These are phyloP conservation scores for Dolichallabes microphthalmus DNA, from an alignment of 2,113 vertebrate species.

Conservation along the genomic window DNA sequence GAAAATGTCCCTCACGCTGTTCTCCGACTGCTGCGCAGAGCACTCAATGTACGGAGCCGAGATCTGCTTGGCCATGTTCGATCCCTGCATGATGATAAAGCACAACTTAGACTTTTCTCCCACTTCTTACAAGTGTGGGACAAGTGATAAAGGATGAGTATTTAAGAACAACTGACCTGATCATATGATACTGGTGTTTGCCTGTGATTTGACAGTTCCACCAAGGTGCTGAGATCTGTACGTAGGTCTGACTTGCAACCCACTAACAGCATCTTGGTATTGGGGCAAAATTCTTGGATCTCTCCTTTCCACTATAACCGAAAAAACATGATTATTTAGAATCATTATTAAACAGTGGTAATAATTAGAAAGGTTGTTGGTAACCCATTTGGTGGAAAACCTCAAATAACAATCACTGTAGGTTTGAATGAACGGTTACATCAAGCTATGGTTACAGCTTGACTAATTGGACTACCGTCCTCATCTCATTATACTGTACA, in stretches of 20 bases:
- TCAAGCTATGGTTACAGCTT: too few species aligned
- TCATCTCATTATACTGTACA: too few species aligned
- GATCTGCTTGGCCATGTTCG: slow-evolving; percentile 88
- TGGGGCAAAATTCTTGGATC: slow-evolving; percentile 89
- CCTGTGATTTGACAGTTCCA: slow-evolving; percentile 79
- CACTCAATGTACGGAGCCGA: slow-evolving; percentile 89
- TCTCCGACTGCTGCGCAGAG: slow-evolving; percentile 87
- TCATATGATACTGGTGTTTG: slow-evolving; percentile 87
- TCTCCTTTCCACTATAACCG: slow-evolving; percentile 85
- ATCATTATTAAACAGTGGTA: neutral
- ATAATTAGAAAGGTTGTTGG: neutral
- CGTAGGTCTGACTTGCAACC: slow-evolving; percentile 92
- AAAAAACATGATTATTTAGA: neutral
- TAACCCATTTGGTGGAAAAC: neutral
- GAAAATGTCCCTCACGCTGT: slow-evolving; percentile 92
- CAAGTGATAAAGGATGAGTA: neutral
- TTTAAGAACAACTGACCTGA: slow-evolving; percentile 74
- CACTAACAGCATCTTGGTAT: slow-evolving; percentile 88
- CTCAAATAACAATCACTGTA: neutral
- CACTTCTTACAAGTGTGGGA: neutral
- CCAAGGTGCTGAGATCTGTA: slow-evolving; percentile 83
- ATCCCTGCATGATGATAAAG: slow-evolving; percentile 70
- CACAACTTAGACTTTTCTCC: slow-evolving; percentile 6
- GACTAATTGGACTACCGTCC: too few species aligned
- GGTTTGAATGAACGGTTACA: too few species aligned